Base-by-base conservation (phyloP, 2,797 vertebrate genomes). In the Leptodactylus fallax region DNA sequence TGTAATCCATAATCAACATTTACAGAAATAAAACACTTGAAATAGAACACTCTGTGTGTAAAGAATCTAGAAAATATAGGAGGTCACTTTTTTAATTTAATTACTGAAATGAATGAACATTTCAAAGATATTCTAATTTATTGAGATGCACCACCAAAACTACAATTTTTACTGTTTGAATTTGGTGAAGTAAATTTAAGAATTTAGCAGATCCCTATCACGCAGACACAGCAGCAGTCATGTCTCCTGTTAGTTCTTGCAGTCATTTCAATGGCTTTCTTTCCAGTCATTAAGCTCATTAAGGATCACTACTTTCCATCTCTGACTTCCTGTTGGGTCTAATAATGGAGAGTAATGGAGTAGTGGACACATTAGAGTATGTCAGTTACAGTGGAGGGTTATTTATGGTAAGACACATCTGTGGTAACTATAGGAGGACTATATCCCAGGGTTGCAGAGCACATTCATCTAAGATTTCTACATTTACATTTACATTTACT, bases 281-380 rank as follows among this genome's bases (percentile, higher is more conserved):
- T 77, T 74, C 53, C 67, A 80, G 77, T n/a, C 67, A 81, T 72
- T 49, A 21, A 58, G 19, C 77, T 86, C 51, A 72, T 81, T 63
- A 61, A 53, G 6, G 17, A 9, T 14, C 16, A 36, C 81, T 23
- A 81, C 56, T 81, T 74, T 47, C 14, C 55, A 87, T 74, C 55
- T 69, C n/a, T 58, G 27, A 49, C n/a, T 81, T 87, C 79, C 65
- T 74, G 79, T 74, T 74, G 79, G 10, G n/a, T 21, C 36, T 74
- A 87, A 81, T 87, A 63, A 81, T 80, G 14, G 6, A 63, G 45
- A 60, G 51, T 71, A 80, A 86, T 56, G 60, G 19, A 79, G 13
- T 27, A 71, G 51, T 19, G 36, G 78, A 53, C 55, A 74, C 11
- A 53, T 27, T 27, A 87, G n/a, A 51, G 13, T 5, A 69, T 71